A percentile compares a stretch with the other conserved stretches of the same genome.
These are phyloP conservation scores for Panthera tigris DNA, from an alignment of 2,113 vertebrate species.

Conservation along the genomic window DNA sequence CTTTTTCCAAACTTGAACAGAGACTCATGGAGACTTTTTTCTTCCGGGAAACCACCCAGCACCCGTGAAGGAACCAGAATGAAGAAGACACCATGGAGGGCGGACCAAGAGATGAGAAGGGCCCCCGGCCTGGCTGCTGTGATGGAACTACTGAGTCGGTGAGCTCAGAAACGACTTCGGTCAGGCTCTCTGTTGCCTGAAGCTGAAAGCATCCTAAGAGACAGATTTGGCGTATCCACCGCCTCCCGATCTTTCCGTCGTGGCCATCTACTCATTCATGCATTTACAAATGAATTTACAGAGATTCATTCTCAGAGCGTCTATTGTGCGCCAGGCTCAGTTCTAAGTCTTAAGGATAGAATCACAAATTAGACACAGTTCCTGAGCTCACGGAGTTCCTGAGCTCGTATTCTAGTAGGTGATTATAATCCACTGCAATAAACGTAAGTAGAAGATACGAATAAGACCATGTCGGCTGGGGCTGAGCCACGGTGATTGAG, in stretches of 20 bases:
- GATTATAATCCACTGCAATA: background rate
- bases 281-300: background rate
- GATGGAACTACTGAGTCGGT: background rate
- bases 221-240: no score
- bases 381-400: background rate
- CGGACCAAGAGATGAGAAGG: background rate
- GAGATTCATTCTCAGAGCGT: background rate
- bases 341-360: background rate
- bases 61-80: background rate
- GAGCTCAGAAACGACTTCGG: background rate
- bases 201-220: background rate
- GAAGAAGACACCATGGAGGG: background rate
- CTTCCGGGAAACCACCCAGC: background rate
- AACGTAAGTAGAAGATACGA: background rate
- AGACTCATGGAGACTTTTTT: background rate
- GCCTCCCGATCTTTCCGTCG: background rate
- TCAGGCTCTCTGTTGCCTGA: background rate
- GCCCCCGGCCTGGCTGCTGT: rapidly evolving
- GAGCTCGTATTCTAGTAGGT: background rate
- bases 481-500: background rate
- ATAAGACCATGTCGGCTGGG: background rate
- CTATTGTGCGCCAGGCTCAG: background rate
- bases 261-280: background rate
- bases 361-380: background rate
- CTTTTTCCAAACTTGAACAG: background rate